phyloP scores from a whole-genome alignment of 1,140 invertebrate genomes.

The Daktulosphaira vitifoliae region DNA sequence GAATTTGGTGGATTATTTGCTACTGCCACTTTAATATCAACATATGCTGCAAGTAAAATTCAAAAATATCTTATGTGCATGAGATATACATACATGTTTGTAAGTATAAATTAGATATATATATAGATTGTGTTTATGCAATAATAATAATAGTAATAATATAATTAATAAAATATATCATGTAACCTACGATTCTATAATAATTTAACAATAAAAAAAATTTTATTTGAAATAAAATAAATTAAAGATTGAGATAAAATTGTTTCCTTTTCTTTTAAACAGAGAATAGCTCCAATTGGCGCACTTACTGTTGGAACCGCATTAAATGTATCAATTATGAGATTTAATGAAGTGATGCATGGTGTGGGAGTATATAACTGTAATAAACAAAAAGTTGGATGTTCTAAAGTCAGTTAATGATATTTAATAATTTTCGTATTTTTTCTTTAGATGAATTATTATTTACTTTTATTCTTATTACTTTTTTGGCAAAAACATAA shows the following conservation, averaged over 20 bases:
- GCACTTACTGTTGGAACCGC: neutral
- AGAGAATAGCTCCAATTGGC: neutral
- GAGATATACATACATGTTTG: neutral
- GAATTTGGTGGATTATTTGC: neutral
- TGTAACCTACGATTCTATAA: too few relatives aligned
- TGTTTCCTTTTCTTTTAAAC: too few relatives aligned
- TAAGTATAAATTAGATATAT: neutral
- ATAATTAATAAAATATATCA: too few relatives aligned
- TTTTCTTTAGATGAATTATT: too few relatives aligned
- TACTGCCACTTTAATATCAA: neutral
- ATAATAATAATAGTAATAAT: too few relatives aligned
- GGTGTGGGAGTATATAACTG: slow-evolving; percentile 11
- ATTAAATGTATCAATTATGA: slow-evolving; percentile 9
- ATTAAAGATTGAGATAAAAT: too few relatives aligned
- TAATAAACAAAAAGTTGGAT: slow-evolving; percentile 5
- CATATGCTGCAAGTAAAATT: neutral
- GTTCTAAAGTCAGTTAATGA: slow-evolving; percentile 3
- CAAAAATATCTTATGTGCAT: neutral
- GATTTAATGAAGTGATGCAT: neutral
- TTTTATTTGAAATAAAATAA: too few relatives aligned
- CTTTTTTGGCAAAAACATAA: too few relatives aligned
- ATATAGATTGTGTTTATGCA: too few relatives aligned
- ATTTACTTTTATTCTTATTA: too few relatives aligned
- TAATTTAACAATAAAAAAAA: too few relatives aligned
- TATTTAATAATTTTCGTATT: too few relatives aligned